phyloP scores from a whole-genome alignment of 2,113 vertebrate genomes.

The Pseudorhombus dupliciocellatus region DNA sequence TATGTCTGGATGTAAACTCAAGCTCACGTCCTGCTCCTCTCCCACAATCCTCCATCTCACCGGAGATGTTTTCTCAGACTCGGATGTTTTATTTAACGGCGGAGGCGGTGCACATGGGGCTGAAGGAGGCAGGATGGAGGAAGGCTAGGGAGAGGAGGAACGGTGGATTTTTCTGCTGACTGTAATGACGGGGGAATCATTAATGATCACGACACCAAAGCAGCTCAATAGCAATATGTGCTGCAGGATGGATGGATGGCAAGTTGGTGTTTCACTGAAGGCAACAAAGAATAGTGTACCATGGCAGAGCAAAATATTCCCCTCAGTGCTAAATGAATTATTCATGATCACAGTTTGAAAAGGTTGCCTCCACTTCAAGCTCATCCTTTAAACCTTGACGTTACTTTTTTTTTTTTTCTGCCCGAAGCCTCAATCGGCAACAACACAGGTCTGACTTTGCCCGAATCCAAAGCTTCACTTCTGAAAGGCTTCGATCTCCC shows the following conservation, averaged over 20 bases:
- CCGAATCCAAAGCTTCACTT: constrained; percentile 16
- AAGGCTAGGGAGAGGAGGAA: neutral
- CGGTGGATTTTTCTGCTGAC: constrained; percentile 25
- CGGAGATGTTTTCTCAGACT: constrained; percentile 44
- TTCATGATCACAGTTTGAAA: constrained; percentile 44
- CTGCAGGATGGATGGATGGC: neutral
- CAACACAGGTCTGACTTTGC: constrained; percentile 19
- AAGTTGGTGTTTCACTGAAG: constrained; percentile 12
- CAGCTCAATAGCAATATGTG: neutral
- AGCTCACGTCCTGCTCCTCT: constrained; percentile 33
- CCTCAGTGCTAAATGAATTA: constrained; percentile 55
- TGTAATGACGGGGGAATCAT: constrained; percentile 21
- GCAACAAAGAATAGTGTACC: constrained; percentile 22
- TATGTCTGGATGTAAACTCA: constrained; percentile 54
- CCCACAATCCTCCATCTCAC: constrained; percentile 18
- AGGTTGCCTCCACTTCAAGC: constrained; percentile 44
- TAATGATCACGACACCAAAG: constrained; percentile 7
- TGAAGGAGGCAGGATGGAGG: neutral
- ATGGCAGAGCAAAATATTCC: constrained; percentile 35
- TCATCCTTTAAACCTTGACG: constrained; percentile 38
- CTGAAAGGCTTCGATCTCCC: constrained; percentile 15
- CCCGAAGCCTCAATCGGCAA: constrained; percentile 34
- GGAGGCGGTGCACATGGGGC: neutral
- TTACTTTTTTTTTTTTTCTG: constrained; percentile 30
- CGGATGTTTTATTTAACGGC: constrained; percentile 54